Conservation (phyloP, 2,888 invertebrate genomes). For the Lacanobia oleracea region DNA sequence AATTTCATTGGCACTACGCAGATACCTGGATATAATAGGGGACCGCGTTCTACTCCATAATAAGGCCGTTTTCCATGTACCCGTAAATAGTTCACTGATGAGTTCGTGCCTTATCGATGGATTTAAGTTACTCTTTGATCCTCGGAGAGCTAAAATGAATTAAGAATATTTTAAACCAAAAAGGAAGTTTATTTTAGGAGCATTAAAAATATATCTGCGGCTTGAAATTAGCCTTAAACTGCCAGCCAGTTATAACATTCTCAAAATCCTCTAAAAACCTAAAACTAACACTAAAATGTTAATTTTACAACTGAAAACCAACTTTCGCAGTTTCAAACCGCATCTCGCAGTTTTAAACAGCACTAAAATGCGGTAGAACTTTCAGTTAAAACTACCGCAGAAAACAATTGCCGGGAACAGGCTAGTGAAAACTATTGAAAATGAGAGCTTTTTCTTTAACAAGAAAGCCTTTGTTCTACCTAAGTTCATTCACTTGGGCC, state of each 20-base stretch:
- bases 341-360: neutral
- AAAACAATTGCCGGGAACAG: conserved; percentile 6
- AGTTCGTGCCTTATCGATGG: conserved; percentile 45
- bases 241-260: neutral
- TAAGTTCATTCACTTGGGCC: conserved; percentile 27
- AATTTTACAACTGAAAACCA: conserved; percentile 19
- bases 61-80: neutral
- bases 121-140: neutral
- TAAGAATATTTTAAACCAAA: neutral
- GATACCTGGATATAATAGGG: neutral
- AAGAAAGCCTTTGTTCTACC: conserved; percentile 37
- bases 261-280: conserved; percentile 1
- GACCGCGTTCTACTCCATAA: neutral
- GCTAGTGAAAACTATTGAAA: neutral
- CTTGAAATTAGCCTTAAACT: neutral
- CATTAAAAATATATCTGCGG: neutral
- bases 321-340: neutral
- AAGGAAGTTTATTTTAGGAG: neutral
- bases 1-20: neutral
- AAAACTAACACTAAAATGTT: conserved; percentile 5
- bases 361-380: neutral
- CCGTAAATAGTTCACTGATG: conserved; percentile 9
- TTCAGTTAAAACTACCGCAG: conserved; percentile 5
- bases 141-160: neutral
- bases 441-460: conserved; percentile 16